A percentile compares a stretch with the other conserved stretches of the same genome.
Conservation (phyloP, 2,113 vertebrate genomes). For the Bubalus kerabau region DNA sequence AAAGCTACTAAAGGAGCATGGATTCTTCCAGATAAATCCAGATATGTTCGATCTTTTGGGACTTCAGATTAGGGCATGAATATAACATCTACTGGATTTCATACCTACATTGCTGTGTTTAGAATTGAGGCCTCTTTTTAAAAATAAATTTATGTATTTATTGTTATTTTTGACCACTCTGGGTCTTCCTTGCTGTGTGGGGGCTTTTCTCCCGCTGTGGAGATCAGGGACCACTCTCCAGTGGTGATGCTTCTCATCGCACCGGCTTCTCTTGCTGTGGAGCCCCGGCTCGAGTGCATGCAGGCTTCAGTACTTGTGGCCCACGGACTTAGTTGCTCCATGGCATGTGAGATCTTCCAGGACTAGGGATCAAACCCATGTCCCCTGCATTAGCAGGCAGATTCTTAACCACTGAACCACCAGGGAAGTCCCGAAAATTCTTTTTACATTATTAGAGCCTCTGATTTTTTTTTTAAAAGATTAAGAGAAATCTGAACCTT, state of each 20-base stretch:
- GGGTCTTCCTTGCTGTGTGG: neutral
- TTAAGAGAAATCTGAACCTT: neutral
- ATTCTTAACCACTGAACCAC: neutral
- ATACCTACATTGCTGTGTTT: neutral
- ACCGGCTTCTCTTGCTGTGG: neutral
- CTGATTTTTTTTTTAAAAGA: neutral
- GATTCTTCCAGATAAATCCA: neutral
- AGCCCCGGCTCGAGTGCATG: neutral
- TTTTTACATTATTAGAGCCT: neutral
- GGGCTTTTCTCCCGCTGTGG: neutral
- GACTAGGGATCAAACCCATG: neutral
- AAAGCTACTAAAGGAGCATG: neutral
- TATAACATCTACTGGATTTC: neutral
- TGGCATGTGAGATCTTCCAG: neutral
- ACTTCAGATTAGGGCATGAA: neutral
- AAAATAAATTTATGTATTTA: neutral
- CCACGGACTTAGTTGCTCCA: neutral
- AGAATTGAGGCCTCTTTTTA: neutral
- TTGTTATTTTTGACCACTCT: neutral
- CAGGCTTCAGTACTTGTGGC: neutral
- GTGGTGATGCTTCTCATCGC: neutral
- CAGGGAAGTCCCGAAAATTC: neutral
- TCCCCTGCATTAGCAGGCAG: neutral
- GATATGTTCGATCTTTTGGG: neutral
- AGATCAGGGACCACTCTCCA: neutral